Evolutionary conservation across 2,888 invertebrate genomes (phyloP).

Genomic region (Lasioglossum vierecki): DNA sequence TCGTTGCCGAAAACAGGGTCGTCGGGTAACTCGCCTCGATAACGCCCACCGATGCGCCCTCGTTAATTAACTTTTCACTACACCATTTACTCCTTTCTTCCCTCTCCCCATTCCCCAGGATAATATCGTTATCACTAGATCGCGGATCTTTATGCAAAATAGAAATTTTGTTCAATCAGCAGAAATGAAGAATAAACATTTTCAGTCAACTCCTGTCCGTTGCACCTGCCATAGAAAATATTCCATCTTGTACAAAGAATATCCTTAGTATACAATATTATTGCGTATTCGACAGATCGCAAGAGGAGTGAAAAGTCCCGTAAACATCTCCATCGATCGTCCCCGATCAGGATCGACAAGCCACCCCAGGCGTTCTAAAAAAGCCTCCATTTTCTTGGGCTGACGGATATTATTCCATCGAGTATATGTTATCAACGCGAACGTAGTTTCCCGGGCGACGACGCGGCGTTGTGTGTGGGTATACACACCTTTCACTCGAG

Average conservation of each 20-base stretch:
- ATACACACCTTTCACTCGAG: background rate
- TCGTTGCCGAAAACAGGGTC: background rate
- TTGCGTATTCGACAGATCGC: background rate
- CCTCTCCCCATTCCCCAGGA: background rate
- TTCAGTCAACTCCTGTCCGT: too few species aligned
- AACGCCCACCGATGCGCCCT: background rate
- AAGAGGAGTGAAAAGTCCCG: background rate
- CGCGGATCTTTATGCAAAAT: background rate
- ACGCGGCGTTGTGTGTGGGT: background rate
- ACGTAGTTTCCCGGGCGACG: background rate
- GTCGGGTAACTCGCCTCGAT: background rate
- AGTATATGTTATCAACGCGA: background rate
- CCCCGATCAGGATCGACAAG: background rate
- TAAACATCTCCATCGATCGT: background rate
- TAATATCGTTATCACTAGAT: background rate
- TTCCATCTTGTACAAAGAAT: background rate
- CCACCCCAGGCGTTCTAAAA: background rate
- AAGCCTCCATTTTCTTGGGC: background rate
- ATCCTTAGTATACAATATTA: background rate
- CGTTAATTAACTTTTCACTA: constrained; percentile 3
- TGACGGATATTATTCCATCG: background rate
- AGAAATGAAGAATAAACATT: background rate
- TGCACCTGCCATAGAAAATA: background rate
- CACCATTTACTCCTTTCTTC: background rate
- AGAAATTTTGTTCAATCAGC: background rate